These are phyloP conservation scores for Eupsilia transversa DNA, from an alignment of 2,888 invertebrate genomes.

Conservation along the genomic window DNA sequence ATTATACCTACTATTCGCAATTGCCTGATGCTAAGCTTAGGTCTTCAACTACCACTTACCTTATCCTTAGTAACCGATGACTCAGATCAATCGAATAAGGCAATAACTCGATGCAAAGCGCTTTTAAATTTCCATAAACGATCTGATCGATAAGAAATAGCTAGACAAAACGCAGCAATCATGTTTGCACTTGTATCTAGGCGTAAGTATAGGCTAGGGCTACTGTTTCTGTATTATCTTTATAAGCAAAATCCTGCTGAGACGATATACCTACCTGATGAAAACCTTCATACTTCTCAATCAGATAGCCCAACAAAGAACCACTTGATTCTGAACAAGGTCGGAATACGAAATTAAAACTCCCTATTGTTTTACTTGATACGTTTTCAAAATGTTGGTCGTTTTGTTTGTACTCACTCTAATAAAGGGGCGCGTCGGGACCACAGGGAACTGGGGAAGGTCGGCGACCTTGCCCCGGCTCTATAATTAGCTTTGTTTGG, in stretches of 20 bases:
- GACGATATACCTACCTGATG: neutral
- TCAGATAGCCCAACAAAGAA: conserved; percentile 14
- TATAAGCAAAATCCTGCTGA: neutral
- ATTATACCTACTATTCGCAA: neutral
- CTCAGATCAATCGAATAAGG: conserved; percentile 29
- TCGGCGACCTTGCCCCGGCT: conserved; percentile 80
- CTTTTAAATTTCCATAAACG: conserved; percentile 45
- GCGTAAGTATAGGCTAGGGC: neutral
- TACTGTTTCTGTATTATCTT: neutral
- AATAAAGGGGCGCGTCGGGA: conserved; percentile 61
- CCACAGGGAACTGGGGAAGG: conserved; percentile 74
- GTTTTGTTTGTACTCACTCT: conserved; percentile 50
- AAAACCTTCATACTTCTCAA: neutral
- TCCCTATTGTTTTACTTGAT: conserved; percentile 47
- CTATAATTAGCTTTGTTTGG: conserved; percentile 75
- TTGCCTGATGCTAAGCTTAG: conserved; percentile 1
- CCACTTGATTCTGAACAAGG: conserved; percentile 23
- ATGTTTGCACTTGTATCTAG: conserved; percentile 11
- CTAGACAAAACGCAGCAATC: neutral
- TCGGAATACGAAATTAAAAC: conserved; percentile 21
- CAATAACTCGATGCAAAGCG: conserved; percentile 41
- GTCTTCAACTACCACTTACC: conserved; percentile 20
- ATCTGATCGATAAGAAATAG: conserved; percentile 27
- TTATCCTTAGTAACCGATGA: conserved; percentile 24
- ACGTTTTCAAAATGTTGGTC: conserved; percentile 36